Evolutionary conservation across 2,113 vertebrate genomes (phyloP).

Genomic region (Laticauda laticaudata): DNA sequence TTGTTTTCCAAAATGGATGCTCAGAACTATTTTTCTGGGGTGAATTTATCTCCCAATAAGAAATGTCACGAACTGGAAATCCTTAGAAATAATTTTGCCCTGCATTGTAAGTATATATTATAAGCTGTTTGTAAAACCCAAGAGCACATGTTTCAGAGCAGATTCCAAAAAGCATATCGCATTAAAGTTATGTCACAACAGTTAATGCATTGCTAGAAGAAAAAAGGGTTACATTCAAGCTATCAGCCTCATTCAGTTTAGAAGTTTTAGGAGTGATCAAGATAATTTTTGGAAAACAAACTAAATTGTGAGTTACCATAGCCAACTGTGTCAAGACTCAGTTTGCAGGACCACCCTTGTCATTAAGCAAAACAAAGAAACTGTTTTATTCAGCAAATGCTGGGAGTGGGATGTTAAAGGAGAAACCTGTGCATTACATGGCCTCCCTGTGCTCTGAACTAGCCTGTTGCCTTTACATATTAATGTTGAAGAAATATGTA

Average conservation of each 20-base stretch:
- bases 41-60: neutral
- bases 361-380: neutral
- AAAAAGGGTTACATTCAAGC: neutral
- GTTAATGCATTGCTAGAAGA: neutral
- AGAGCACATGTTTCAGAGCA: neutral
- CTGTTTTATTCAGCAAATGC: neutral
- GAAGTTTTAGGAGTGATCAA: neutral
- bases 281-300: neutral
- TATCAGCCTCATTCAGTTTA: neutral
- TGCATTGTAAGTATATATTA: neutral
- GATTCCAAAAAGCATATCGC: neutral
- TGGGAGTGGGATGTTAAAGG: neutral
- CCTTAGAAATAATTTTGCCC: neutral
- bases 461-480: neutral
- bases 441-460: neutral
- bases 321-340: neutral
- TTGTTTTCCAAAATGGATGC: neutral
- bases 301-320: neutral
- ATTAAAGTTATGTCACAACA: neutral
- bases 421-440: neutral
- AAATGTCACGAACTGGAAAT: neutral
- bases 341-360: conserved; percentile 1
- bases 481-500: neutral
- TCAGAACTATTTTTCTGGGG: neutral
- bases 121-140: neutral